Evolutionary conservation across 2,113 vertebrate genomes (phyloP).

Genomic region (Boulengeromyrus knoepffleri): DNA sequence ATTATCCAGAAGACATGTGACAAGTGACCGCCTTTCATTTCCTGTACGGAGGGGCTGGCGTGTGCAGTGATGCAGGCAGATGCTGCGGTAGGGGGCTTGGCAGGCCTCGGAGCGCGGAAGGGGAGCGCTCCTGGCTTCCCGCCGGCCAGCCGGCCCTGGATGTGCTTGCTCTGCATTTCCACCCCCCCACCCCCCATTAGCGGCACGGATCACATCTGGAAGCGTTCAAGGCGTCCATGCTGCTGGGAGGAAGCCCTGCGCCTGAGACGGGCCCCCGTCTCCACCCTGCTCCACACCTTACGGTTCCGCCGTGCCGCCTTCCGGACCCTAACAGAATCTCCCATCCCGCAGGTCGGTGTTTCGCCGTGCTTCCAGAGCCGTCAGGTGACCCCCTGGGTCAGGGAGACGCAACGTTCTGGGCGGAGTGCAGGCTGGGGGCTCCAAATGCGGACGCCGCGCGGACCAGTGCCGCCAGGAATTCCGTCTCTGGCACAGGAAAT

Average conservation of each 20-base stretch:
- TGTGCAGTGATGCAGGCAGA: background rate
- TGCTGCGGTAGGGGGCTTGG: background rate
- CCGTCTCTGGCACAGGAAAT: background rate
- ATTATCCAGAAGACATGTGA: background rate
- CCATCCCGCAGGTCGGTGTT: background rate
- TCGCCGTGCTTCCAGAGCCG: background rate
- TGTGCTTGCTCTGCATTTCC: constrained; percentile 32
- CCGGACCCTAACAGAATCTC: background rate
- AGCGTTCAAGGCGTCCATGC: background rate
- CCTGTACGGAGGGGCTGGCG: background rate
- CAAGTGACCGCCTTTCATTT: background rate
- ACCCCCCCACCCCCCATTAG: constrained; percentile 28
- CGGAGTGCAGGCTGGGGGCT: background rate
- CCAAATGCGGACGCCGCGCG: background rate
- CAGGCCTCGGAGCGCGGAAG: background rate
- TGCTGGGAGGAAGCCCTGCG: background rate
- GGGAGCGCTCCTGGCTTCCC: background rate
- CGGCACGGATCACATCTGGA: constrained; percentile 57
- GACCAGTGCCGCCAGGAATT: background rate
- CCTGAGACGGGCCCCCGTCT: background rate
- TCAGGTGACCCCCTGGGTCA: background rate
- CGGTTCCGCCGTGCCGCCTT: background rate
- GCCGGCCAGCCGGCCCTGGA: background rate
- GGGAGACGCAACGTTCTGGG: background rate
- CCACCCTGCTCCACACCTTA: background rate